Base-by-base conservation (phyloP, 2,797 vertebrate genomes). In the Alcedo quadribrachys region DNA sequence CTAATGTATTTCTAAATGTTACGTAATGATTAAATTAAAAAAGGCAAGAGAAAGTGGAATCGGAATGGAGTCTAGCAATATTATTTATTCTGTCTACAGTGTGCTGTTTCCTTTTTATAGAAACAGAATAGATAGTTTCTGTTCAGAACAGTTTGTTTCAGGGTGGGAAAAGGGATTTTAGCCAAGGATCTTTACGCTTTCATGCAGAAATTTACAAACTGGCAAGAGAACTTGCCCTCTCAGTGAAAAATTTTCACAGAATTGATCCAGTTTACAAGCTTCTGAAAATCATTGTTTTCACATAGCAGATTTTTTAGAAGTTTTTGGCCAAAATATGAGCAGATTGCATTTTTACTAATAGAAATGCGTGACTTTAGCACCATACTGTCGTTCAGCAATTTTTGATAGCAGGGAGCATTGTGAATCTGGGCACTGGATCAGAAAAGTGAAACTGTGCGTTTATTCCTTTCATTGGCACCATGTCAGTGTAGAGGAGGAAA, bases 61-160 rank as follows among this genome's bases (percentile, higher is more conserved):
- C 30, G 32, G 20, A 67, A 21, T 50, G 21, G 45, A 77, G 58
- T 92, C 32, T 83, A 40, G n/a, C 74, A 61, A 46, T 84, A 65
- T 28, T 87, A 70, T 83, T 79, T 94, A 63, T 88, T 92, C 86
- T 66, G 58, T 91, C 86, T 93, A 21, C n/a, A 81, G 25, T 14
- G 20, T 93, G 57, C 86, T 70, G 14, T 67, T 90, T 88, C 71
- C 55, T 90, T 88, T 91, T 90, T 84, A 68, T 40, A 76, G 92
- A 92, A 91, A 85, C 75, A 74, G 83, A 82, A 67, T 83, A 92
- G 85, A 73, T 87, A 50, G 61, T 94, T 94, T 85, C 86, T 93
- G 81, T 94, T 94, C 84, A 77, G 94, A 94, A 94, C 94, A 95
- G 93, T 94, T 93, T 94, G 92, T 95, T 92, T 95, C 75, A 3